phyloP scores from a whole-genome alignment of 2,113 vertebrate species.

The Podiceps cristatus region DNA sequence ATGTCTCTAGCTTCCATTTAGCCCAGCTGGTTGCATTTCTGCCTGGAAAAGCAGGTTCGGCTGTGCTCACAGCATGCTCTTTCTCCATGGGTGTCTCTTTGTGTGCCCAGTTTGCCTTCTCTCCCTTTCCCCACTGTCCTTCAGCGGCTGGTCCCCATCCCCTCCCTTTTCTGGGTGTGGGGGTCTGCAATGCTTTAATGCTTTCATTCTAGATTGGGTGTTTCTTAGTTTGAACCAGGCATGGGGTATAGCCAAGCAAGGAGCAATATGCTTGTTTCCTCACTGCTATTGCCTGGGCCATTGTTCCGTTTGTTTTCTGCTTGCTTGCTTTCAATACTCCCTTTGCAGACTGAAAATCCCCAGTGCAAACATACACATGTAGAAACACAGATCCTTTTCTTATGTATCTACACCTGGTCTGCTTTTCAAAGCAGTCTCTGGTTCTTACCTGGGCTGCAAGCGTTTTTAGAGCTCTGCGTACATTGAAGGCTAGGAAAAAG shows the following conservation, averaged over 20 bases:
- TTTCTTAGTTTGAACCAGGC: not conserved
- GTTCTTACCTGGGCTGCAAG: conserved; percentile 67
- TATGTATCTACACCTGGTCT: not conserved
- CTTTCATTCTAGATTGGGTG: not conserved
- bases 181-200: not conserved
- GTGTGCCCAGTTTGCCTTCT: not conserved
- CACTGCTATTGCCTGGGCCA: not conserved
- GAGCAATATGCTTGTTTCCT: not conserved
- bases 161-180: not conserved
- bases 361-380: not conserved
- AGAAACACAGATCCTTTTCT: not conserved
- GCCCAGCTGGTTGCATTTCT: not conserved
- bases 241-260: not conserved
- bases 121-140: not conserved
- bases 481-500: conserved; percentile 48
- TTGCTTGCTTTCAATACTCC: not conserved
- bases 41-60: not conserved
- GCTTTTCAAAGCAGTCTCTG: not conserved
- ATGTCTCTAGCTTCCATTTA: not conserved
- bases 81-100: not conserved
- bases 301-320: not conserved
- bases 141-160: not conserved
- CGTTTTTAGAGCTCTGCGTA: accelerated
- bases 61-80: not conserved
- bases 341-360: not conserved